phyloP scores from a whole-genome alignment of 1,140 invertebrate species.

The Ruditapes philippinarum region DNA sequence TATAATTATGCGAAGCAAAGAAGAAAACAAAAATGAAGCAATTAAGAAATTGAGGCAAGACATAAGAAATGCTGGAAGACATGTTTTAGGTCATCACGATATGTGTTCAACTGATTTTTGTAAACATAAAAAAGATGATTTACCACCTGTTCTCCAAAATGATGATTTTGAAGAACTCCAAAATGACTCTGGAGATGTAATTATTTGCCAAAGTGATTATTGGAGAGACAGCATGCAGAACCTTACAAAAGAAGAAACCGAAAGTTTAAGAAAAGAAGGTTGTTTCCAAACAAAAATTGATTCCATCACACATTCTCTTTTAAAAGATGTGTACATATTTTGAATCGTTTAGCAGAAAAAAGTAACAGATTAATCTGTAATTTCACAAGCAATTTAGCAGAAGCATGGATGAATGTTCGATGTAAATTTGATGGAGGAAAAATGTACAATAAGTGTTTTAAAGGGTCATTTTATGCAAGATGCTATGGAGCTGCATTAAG shows the following conservation, averaged over 20 bases:
- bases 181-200: conserved; percentile 19
- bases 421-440: conserved; percentile 35
- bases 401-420: not conserved
- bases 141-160: not conserved
- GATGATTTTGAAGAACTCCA: not conserved
- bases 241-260: not conserved
- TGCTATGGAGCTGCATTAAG: conserved; percentile 5
- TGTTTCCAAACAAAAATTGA: not conserved
- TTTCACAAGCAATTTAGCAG: conserved; percentile 18
- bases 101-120: conserved; percentile 48
- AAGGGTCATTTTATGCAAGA: conserved; percentile 15
- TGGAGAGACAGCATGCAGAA: not conserved
- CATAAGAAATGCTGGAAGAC: conserved; percentile 22
- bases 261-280: no score
- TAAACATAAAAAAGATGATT: not conserved
- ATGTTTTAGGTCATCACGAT: conserved; percentile 31
- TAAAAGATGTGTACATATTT: conserved; percentile 14
- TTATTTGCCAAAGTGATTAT: not conserved
- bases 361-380: not conserved
- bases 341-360: conserved; percentile 11
- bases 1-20: conserved; percentile 20
- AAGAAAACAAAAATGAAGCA: conserved; percentile 12
- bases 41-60: conserved; percentile 7
- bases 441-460: conserved; percentile 12
- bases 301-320: not conserved